These are phyloP conservation scores for Spodoptera frugiperda DNA, from an alignment of 1,140 invertebrate genomes.

Conservation along the genomic window DNA sequence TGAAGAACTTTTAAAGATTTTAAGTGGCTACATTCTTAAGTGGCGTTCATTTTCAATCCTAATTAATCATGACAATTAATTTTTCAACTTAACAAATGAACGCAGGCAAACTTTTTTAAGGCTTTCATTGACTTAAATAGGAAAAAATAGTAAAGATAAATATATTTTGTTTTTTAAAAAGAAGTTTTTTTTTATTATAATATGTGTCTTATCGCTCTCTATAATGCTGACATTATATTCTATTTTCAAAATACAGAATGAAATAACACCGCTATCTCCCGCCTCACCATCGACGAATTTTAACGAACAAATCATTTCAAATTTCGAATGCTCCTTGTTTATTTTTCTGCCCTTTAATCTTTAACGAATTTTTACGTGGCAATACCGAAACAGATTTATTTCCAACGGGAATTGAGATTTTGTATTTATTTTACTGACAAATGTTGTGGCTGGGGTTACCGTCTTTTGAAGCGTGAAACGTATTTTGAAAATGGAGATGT, in stretches of 20 bases:
- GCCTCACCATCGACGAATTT: conserved; percentile 22
- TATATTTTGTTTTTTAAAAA: background rate
- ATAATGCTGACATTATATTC: background rate
- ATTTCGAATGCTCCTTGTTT: conserved; percentile 22
- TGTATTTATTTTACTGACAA: conserved; percentile 23
- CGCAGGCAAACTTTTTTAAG: too few species aligned
- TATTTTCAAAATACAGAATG: background rate
- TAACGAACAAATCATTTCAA: conserved; percentile 37
- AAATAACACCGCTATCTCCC: conserved; percentile 35
- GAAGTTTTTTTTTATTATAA: background rate
- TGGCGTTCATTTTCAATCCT: too few species aligned
- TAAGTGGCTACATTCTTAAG: too few species aligned
- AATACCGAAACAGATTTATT: conserved; percentile 25
- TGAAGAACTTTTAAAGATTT: too few species aligned
- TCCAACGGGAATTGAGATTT: conserved; percentile 26
- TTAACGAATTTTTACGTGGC: conserved; percentile 32
- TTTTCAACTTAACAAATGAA: too few species aligned
- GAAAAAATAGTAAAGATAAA: too few species aligned
- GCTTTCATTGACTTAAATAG: background rate
- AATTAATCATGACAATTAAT: too few species aligned
- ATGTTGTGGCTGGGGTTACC: background rate
- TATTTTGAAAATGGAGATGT: too few species aligned
- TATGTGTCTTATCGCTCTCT: background rate
- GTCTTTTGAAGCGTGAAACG: background rate
- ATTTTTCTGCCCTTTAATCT: conserved; percentile 41